These are phyloP conservation scores for Mactromeris polynyma DNA, from an alignment of 2,888 invertebrate species.

Conservation along the genomic window DNA sequence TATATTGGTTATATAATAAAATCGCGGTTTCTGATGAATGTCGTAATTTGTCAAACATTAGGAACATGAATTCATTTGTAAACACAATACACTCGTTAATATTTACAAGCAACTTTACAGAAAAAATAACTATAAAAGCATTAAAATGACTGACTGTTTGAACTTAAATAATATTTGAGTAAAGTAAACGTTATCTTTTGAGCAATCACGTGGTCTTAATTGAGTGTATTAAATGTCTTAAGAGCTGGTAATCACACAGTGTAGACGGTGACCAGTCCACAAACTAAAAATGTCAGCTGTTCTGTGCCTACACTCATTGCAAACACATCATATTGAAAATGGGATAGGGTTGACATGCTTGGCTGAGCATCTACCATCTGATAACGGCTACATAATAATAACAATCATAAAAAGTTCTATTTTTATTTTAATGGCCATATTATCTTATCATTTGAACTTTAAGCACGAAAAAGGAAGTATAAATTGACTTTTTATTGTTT, in stretches of 20 bases:
- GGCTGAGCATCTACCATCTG: background rate
- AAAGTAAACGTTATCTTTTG: too few relatives aligned
- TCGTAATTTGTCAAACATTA: slow-evolving; percentile 1
- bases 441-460: background rate
- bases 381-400: background rate
- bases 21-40: background rate
- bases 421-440: background rate
- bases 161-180: too few relatives aligned
- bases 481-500: background rate
- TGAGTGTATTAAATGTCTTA: too few relatives aligned
- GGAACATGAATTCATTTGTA: background rate
- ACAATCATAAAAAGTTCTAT: background rate
- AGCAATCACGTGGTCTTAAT: too few relatives aligned
- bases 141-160: too few relatives aligned
- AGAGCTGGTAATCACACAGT: background rate
- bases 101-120: too few relatives aligned
- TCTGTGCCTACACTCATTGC: background rate
- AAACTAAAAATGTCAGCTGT: background rate
- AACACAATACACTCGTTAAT: too few relatives aligned
- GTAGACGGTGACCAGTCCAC: background rate
- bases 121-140: too few relatives aligned
- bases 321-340: background rate
- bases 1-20: background rate
- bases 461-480: background rate
- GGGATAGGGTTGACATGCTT: background rate